These are phyloP conservation scores for Daktulosphaira vitifoliae DNA, from an alignment of 1,140 invertebrate genomes.

Conservation along the genomic window DNA sequence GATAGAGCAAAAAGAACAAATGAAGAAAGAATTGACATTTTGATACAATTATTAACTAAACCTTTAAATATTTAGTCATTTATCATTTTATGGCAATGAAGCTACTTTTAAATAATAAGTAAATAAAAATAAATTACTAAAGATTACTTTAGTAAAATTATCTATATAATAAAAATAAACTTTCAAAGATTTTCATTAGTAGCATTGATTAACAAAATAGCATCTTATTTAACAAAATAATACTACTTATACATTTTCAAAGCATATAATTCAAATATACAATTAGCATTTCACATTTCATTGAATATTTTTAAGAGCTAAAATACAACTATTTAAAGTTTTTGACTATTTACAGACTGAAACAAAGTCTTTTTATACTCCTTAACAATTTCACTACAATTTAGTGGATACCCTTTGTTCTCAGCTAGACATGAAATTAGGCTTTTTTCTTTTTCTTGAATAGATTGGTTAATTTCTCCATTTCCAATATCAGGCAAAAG, in stretches of 20 bases:
- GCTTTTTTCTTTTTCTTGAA: conserved; percentile 7
- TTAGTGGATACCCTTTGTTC: conserved; percentile 2
- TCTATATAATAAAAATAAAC: no score
- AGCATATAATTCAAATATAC: conserved; percentile 5
- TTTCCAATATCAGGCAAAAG: conserved; percentile 16
- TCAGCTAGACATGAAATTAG: conserved; percentile 3
- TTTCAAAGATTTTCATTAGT: no score
- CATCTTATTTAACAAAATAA: conserved; percentile 12
- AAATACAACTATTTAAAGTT: background rate
- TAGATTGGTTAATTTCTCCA: background rate
- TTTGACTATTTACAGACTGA: background rate
- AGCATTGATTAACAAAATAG: conserved; percentile 19
- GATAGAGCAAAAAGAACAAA: no score
- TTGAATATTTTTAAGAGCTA: background rate
- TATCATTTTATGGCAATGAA: no score
- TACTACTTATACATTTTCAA: conserved; percentile 21
- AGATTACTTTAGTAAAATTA: no score
- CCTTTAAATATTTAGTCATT: no score
- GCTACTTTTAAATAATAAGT: no score
- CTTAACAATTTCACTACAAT: conserved; percentile 5
- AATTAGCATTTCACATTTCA: background rate
- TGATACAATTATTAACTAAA: no score
- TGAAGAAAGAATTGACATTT: no score
- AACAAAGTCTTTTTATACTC: conserved; percentile 25
- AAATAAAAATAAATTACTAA: no score